Base-by-base conservation (phyloP, 1,140 invertebrate species). In the Ceratosolen solmsi region DNA sequence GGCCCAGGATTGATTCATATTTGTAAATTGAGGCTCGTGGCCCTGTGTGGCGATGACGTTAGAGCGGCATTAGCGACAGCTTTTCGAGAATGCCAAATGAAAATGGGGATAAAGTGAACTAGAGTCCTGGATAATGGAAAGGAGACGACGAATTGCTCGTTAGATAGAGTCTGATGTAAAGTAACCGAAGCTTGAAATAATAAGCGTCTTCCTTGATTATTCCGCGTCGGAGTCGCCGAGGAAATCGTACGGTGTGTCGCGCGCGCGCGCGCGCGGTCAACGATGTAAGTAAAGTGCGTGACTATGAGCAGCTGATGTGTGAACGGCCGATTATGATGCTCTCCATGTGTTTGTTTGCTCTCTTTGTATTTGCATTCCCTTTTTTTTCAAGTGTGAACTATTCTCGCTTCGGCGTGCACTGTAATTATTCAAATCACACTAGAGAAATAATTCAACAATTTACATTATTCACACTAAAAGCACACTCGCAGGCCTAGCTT, bases 111-210 rank as follows among this genome's bases (percentile, higher is more conserved):
- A n/a, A n/a, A n/a, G n/a, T n/a, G n/a, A n/a, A n/a, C n/a, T n/a
- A n/a, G n/a, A n/a, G n/a, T n/a, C n/a, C n/a, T n/a, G n/a, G n/a
- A n/a, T n/a, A n/a, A n/a, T n/a, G n/a, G n/a, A n/a, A n/a, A n/a
- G n/a, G n/a, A n/a, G n/a, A n/a, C n/a, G n/a, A n/a, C n/a, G n/a
- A n/a, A n/a, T n/a, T n/a, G n/a, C n/a, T n/a, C n/a, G n/a, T n/a
- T n/a, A 46, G 41, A 13, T 46, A 7, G 13, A 46, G 41, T 5
- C 13, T 20, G 25, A 56, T 36, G 79, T 54, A 65, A 72, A 77
- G 54, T 72, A 87, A 87, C 85, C 87, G 86, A 87, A 88, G 87
- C 88, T 87, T 88, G 87, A 87, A 88, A 87, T 87, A 88, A 88
- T 88, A 87, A 88, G 84, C 86, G 85, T 83, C 85, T 86, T 86